These are phyloP conservation scores for Asbolus verrucosus DNA, from an alignment of 1,140 invertebrate species.

Conservation along the genomic window DNA sequence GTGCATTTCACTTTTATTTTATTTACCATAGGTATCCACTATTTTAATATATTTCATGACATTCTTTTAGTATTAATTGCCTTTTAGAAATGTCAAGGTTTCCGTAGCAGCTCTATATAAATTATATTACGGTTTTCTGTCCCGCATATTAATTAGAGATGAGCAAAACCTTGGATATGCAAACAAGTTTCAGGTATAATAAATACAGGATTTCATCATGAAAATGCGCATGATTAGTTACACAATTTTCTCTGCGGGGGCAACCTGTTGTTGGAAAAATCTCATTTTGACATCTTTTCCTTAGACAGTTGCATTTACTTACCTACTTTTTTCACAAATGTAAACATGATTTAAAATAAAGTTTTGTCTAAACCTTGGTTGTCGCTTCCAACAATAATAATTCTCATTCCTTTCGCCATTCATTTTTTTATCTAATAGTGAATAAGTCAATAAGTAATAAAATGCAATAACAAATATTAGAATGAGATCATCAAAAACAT, in stretches of 20 bases:
- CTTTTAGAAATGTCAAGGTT: conserved; percentile 44
- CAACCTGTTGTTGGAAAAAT: background rate
- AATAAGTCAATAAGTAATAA: conserved; percentile 35
- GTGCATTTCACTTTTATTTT: conserved; percentile 41
- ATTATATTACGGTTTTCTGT: conserved; percentile 46
- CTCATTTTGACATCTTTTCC: background rate
- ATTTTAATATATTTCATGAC: conserved; percentile 43
- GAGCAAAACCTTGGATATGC: conserved; percentile 45
- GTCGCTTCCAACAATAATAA: conserved; percentile 27
- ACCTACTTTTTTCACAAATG: background rate
- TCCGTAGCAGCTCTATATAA: conserved; percentile 43
- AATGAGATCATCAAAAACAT: conserved; percentile 38
- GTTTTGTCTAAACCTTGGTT: conserved; percentile 24
- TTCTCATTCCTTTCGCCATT: conserved; percentile 29
- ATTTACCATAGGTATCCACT: conserved; percentile 28
- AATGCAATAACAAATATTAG: conserved; percentile 35
- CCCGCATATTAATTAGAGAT: conserved; percentile 44
- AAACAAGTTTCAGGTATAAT: conserved; percentile 42
- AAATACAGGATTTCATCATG: conserved; percentile 41
- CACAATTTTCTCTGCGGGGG: conserved; percentile 35
- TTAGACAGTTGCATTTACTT: conserved; percentile 1
- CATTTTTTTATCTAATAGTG: conserved; percentile 27
- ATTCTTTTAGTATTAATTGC: conserved; percentile 43
- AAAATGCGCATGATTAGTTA: conserved; percentile 38
- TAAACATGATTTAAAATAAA: background rate